Base-by-base conservation (phyloP, 2,113 vertebrate genomes). In the Origma solitaria region DNA sequence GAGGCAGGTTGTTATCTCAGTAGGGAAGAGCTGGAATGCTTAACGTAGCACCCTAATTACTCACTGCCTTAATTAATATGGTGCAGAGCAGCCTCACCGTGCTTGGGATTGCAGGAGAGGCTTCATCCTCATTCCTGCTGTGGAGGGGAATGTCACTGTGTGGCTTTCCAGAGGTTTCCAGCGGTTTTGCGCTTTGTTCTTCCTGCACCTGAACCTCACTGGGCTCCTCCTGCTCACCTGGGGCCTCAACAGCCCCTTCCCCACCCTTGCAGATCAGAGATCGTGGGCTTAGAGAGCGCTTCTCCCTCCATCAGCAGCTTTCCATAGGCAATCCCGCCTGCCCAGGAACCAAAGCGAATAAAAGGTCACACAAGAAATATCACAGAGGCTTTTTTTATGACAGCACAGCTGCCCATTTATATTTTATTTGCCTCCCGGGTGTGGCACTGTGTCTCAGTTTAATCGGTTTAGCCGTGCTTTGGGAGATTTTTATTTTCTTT, bases 401-500 rank as follows among this genome's bases (percentile, higher is more conserved):
- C 90, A 58, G 60, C 62, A 72, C 77, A 81, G 88, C 91, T 94
- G 94, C 79, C 62, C 13, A 7, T 37, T 93, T 87, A 5, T 56
- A 47, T 93, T 95, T 93, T 47, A 86, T 76, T 77, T 94, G 85
- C 81, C 96, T 89, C 65, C 40, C 10, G 69, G 95, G 82, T 50
- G 50, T 45, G 85, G 86, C 86, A 84, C 85, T 4, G 15, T 85
- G 51, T 87, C 51, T 95, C 81, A 45, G 9, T 50, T 68, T 93
- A 82, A 93, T 94, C 75, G 57, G 27, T 80, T 96, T 95, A 89
- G 68, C 79, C 2, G 5, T 45, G 86, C 95, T 92, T 10, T 87
- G 93, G 78, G 81, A 90, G 92, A 50, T 95, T 92, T 96, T 70
- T 79, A 90, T 96, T 96, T 88, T 83, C 90, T 94, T 96, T 90